Evolutionary conservation across 1,140 invertebrate genomes (phyloP), one percentile per base, ranked within the genome.

Genomic region (Paralvinella palmiformis): DNA sequence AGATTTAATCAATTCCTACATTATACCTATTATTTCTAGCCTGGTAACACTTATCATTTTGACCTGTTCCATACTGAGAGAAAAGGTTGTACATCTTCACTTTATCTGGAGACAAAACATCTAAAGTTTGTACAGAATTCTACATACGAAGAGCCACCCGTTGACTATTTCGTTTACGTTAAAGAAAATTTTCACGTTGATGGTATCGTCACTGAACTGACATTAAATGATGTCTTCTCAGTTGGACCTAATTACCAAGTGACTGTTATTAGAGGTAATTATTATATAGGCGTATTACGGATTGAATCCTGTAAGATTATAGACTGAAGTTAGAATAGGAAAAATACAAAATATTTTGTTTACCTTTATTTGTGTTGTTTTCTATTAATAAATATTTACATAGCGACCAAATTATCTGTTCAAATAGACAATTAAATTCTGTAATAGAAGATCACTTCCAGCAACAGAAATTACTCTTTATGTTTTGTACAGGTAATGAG

Each of bases 401-500:
- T n/a, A n/a, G n/a, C n/a, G n/a, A n/a, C n/a, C n/a, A n/a, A n/a
- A n/a, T n/a, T n/a, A n/a, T n/a, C n/a, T n/a, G n/a, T n/a, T n/a
- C n/a, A n/a, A n/a, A n/a, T n/a, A n/a, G n/a, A n/a, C n/a, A n/a
- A n/a, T n/a, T n/a, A n/a, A n/a, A n/a, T n/a, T n/a, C n/a, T n/a
- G n/a, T n/a, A n/a, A n/a, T n/a, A n/a, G n/a, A n/a, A n/a, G n/a
- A n/a, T n/a, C n/a, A n/a, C n/a, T n/a, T n/a, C n/a, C n/a, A n/a
- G n/a, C n/a, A n/a, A n/a, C n/a, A n/a, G n/a, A n/a, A n/a, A n/a
- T n/a, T n/a, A n/a, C n/a, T n/a, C n/a, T n/a, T n/a, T n/a, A n/a
- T n/a, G n/a, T n/a, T n/a, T n/a, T n/a, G n/a, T 63, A 24, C 37
- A 72, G 71, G 71, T 45, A 72, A 72, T 57, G 68, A 71, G 36